Evolutionary conservation across 2,113 vertebrate species (phyloP).

Genomic region (Dryoscopus gambensis): DNA sequence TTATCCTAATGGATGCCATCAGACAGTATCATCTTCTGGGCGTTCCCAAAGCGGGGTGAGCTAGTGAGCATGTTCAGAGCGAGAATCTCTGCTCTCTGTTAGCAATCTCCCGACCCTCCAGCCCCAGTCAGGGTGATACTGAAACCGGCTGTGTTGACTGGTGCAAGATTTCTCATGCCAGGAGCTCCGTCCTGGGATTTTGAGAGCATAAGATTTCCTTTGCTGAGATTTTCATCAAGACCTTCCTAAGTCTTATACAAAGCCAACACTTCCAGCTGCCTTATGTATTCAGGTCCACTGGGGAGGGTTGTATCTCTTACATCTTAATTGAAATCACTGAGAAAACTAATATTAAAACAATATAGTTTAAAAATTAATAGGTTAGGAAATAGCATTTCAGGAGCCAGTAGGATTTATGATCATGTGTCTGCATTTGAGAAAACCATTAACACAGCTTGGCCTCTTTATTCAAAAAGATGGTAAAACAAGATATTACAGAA

Average conservation of each 20-base stretch:
- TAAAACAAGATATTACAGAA: background rate
- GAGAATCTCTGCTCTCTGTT: background rate
- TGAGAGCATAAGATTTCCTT: background rate
- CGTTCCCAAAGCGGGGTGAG: background rate
- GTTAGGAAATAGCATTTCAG: background rate
- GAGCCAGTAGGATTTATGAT: background rate
- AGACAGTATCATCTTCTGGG: background rate
- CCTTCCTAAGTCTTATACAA: background rate
- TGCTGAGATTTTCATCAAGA: slow-evolving; percentile 24
- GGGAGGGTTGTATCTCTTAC: background rate
- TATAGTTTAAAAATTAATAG: background rate
- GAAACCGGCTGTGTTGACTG: background rate
- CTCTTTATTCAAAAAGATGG: background rate
- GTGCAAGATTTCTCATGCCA: background rate
- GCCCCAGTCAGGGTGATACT: background rate
- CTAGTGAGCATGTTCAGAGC: background rate
- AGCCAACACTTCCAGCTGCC: background rate
- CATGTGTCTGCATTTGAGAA: background rate
- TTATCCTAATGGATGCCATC: background rate
- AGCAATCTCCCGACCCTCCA: background rate
- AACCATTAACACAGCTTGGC: background rate
- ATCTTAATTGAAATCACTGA: background rate
- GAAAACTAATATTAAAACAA: slow-evolving; percentile 21
- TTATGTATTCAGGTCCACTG: background rate
- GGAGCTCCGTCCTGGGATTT: background rate